Conservation (phyloP, 1,140 invertebrate species). For the Aphelinus certus region DNA sequence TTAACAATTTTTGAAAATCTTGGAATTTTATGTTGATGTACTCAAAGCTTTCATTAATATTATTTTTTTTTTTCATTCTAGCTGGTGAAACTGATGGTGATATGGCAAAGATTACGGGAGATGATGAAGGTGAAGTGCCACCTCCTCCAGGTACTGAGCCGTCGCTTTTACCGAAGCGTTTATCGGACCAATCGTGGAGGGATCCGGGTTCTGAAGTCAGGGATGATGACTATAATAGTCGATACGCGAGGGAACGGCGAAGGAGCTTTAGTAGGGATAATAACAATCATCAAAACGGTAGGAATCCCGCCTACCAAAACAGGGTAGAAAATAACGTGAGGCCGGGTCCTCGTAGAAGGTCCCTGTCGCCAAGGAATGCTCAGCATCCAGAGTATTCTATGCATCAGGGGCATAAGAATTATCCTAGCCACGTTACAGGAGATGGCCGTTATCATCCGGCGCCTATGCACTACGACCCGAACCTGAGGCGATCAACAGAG, state of each 20-base stretch:
- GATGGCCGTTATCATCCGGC: slow-evolving; percentile 54
- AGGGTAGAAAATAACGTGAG: slow-evolving; percentile 58
- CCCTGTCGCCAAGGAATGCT: slow-evolving; percentile 56
- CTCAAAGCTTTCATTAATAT: not conserved
- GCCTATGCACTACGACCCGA: slow-evolving; percentile 62
- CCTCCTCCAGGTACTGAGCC: slow-evolving; percentile 64
- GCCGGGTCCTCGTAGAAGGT: slow-evolving; percentile 55
- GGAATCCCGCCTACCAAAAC: slow-evolving; percentile 51
- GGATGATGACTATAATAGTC: slow-evolving; percentile 46
- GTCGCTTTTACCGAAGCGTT: slow-evolving; percentile 56
- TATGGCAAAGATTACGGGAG: slow-evolving; percentile 50
- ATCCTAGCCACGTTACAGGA: slow-evolving; percentile 48
- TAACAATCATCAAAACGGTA: slow-evolving; percentile 57
- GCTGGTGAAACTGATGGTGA: slow-evolving; percentile 50
- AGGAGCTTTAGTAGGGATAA: slow-evolving; percentile 61
- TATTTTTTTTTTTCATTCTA: not conserved
- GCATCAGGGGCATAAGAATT: slow-evolving; percentile 45
- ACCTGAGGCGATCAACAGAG: slow-evolving; percentile 64
- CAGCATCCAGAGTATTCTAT: slow-evolving; percentile 31
- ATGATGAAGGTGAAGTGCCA: slow-evolving; percentile 61
- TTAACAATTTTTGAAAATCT: no score
- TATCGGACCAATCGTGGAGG: slow-evolving; percentile 29
- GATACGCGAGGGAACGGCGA: slow-evolving; percentile 57
- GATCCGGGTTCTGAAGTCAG: slow-evolving; percentile 29
- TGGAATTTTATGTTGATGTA: no score